These are phyloP conservation scores for Sympetrum striolatum DNA, from an alignment of 2,888 invertebrate species.

Conservation along the genomic window DNA sequence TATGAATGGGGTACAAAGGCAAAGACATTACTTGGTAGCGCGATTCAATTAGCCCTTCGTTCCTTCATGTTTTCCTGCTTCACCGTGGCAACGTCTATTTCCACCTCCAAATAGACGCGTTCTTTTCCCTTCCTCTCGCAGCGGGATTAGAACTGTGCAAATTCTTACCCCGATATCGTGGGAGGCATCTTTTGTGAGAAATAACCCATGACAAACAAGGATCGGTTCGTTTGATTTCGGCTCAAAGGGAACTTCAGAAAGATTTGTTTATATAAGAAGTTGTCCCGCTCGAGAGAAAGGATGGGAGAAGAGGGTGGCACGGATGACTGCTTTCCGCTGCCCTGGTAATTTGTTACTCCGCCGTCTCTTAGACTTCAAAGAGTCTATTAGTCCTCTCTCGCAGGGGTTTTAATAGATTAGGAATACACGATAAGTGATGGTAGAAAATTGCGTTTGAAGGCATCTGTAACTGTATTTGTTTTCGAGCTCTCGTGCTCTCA, in stretches of 20 bases:
- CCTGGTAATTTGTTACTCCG: constrained; percentile 14
- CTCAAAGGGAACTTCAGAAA: constrained; percentile 12
- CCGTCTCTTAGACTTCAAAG: not conserved
- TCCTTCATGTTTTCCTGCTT: not conserved
- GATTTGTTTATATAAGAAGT: not conserved
- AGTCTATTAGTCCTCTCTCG: constrained; percentile 7
- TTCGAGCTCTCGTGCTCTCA: no score
- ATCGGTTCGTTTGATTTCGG: not conserved
- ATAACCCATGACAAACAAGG: constrained; percentile 19
- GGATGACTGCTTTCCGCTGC: not conserved
- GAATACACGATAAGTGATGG: not conserved
- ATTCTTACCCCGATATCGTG: not conserved
- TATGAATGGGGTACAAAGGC: no score
- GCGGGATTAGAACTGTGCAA: not conserved
- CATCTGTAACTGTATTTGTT: no score
- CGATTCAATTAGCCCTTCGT: no score
- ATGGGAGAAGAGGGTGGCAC: not conserved
- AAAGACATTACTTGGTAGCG: no score
- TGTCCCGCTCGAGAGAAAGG: not conserved
- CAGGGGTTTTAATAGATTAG: constrained; percentile 12
- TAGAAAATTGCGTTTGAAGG: not conserved
- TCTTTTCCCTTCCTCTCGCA: not conserved
- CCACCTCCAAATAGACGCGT: not conserved
- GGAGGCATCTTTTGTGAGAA: not conserved
- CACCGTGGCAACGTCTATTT: not conserved